Base-by-base conservation (phyloP, 2,888 invertebrate genomes). In the Dolomedes plantarius region DNA sequence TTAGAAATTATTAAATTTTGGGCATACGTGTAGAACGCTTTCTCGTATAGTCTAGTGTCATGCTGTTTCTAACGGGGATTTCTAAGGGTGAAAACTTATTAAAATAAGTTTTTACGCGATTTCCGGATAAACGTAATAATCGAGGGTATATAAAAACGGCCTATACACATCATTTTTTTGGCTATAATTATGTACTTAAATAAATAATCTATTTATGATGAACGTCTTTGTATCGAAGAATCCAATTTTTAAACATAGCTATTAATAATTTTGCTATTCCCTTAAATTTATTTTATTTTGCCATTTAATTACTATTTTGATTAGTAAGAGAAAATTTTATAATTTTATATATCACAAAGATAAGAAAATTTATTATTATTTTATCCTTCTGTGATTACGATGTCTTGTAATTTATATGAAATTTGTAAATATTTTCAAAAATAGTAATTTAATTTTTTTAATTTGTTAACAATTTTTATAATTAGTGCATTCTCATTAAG, bases 251-350 rank as follows among this genome's bases (percentile, higher is more conserved):
- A 7, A 41, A 41, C 13, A 41, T 11, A 41, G 41, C 41, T 41
- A 41, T 41, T 41, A 41, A 41, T 41, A 41, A 7, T 41, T 41
- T 41, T 41, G 41, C 41, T 41, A 11, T 41, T 41, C 41, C 13
- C 41, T 41, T 7, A 41, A 69, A 69, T 23, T 29, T 23, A 69
- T 69, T 16, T 23, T 69, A 23, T 69, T 0, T 69, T 16, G 6
- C 16, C n/a, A n/a, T 16, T 16, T 69, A 19, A 69, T 19, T 19
- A 19, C 69, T 27, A 69, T 27, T 19, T 69, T 36, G 27, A 23
- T 69, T 69, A 69, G 27, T 41, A 16, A 69, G 69, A 27, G 0
- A 36, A 69, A 31, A 23, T 69, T 19, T 29, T 23, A 36, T 69
- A 16, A 23, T 41, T 41, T 41, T 13, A 41, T 41, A 41, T 13